Percentiles rank a stretch among this genome's conserved stretches.
These are phyloP conservation scores for Callopanchax toddi DNA, from an alignment of 2,113 vertebrate genomes.

Conservation along the genomic window DNA sequence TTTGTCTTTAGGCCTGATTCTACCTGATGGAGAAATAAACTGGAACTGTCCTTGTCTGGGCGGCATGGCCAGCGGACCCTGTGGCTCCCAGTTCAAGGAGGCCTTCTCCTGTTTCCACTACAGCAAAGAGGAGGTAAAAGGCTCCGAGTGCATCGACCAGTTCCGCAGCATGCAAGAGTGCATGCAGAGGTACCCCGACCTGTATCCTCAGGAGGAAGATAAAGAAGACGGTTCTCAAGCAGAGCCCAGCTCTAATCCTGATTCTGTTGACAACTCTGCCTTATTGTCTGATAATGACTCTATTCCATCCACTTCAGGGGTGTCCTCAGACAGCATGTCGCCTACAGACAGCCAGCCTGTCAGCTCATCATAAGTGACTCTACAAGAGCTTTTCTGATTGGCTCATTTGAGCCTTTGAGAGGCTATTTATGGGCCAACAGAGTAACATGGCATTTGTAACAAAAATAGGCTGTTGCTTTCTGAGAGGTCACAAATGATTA, in stretches of 20 bases:
- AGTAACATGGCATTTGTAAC: constrained; percentile 2
- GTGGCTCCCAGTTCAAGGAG: constrained; percentile 95
- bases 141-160: constrained; percentile 92
- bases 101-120: constrained; percentile 99
- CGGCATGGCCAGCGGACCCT: constrained; percentile 96
- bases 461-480: constrained; percentile 32
- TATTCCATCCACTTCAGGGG: constrained; percentile 3
- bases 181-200: constrained; percentile 95
- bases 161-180: constrained; percentile 97
- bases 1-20: constrained; percentile 88
- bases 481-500: constrained; percentile 18
- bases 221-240: constrained; percentile 68
- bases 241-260: constrained; percentile 17
- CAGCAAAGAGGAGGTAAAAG: constrained; percentile 93
- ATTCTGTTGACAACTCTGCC: constrained; percentile 31
- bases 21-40: constrained; percentile 95
- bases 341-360: constrained; percentile 55
- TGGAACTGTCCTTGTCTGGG: constrained; percentile 98
- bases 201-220: constrained; percentile 95
- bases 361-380: constrained; percentile 59
- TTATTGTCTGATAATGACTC: constrained; percentile 48
- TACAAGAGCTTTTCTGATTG: constrained; percentile 13
- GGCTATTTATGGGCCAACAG: not conserved
- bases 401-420: constrained; percentile 18
- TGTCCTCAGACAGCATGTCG: constrained; percentile 19